Evolutionary conservation across 2,888 invertebrate genomes (phyloP).

Genomic region (Ceriagrion tenellum): DNA sequence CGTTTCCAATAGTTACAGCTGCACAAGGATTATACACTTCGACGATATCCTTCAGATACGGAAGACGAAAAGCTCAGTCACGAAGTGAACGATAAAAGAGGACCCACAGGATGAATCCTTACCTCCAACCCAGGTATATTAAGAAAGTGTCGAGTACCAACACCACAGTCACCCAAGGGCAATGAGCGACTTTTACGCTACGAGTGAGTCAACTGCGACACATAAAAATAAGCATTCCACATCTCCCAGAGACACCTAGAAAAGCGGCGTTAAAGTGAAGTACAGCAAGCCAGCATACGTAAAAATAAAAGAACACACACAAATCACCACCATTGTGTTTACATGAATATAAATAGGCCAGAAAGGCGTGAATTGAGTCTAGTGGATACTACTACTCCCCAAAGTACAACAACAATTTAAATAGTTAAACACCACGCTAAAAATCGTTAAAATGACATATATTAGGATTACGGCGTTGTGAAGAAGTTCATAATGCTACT

Average conservation of each 20-base stretch:
- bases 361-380: neutral
- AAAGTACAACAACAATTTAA: neutral
- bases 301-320: neutral
- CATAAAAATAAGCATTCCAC: slow-evolving; percentile 44
- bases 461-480: neutral
- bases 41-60: neutral
- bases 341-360: neutral
- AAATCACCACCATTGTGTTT: slow-evolving; percentile 14
- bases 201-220: neutral
- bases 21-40: no score
- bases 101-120: neutral
- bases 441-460: neutral
- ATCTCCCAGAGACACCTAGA: slow-evolving; percentile 48
- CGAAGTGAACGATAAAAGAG: slow-evolving; percentile 19
- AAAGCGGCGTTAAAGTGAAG: slow-evolving; percentile 26
- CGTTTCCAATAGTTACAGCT: no score
- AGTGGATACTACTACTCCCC: slow-evolving; percentile 4
- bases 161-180: neutral
- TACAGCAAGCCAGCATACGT: slow-evolving; percentile 28
- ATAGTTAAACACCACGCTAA: neutral
- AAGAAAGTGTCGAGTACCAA: neutral
- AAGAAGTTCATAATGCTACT: neutral
- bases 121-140: neutral
- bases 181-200: neutral
- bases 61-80: neutral